phyloP scores from a whole-genome alignment of 2,113 vertebrate genomes.

The Fulmarus glacialis region DNA sequence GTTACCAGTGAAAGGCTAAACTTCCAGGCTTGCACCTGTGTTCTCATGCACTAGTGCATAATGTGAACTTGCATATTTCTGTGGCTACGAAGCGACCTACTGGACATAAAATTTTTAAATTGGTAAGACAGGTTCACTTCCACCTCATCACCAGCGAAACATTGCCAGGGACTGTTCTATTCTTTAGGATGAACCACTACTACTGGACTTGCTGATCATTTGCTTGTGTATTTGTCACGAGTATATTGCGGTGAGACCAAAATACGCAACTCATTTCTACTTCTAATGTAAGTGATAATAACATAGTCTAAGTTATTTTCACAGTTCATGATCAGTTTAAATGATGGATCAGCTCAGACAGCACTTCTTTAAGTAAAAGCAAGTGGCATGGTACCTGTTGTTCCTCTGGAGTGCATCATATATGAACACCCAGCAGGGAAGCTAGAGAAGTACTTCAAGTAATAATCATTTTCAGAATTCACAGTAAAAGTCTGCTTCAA shows the following conservation, averaged over 20 bases:
- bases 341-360: neutral
- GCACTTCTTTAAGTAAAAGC: neutral
- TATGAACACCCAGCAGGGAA: neutral
- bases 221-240: neutral
- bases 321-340: neutral
- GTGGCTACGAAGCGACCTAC: neutral
- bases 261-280: neutral
- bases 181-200: neutral
- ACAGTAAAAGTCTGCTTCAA: neutral
- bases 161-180: neutral
- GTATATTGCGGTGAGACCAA: neutral
- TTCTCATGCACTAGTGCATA: neutral
- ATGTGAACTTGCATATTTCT: neutral
- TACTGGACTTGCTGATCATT: neutral
- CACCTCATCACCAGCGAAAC: neutral
- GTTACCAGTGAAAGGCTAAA: neutral
- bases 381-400: neutral
- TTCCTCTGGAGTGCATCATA: neutral
- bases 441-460: neutral
- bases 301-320: neutral
- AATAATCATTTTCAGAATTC: neutral
- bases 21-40: neutral
- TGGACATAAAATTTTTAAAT: neutral
- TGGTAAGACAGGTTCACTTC: neutral
- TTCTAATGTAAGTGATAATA: neutral